These are phyloP conservation scores for Monodelphis domestica DNA, from an alignment of 2,797 vertebrate genomes.

Conservation along the genomic window DNA sequence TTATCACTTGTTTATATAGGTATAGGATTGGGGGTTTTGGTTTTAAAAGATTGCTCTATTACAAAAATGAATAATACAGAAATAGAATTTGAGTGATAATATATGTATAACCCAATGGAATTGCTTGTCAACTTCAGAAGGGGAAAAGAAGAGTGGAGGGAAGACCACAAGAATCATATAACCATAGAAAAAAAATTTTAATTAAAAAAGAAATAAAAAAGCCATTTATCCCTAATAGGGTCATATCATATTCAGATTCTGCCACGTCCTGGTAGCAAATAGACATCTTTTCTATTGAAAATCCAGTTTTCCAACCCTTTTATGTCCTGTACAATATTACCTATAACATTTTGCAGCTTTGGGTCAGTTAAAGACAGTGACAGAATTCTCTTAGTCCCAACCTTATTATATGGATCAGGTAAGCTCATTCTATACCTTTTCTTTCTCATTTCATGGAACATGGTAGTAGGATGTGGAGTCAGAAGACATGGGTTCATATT, in stretches of 20 bases:
- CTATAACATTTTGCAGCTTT: neutral
- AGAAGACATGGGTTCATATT: neutral
- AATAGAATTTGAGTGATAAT: too few relatives aligned
- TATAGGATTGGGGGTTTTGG: too few relatives aligned
- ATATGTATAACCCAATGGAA: too few relatives aligned
- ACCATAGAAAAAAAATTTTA: too few relatives aligned
- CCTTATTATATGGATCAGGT: neutral
- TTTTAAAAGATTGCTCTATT: too few relatives aligned
- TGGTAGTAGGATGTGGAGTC: neutral
- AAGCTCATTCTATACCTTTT: rapidly evolving
- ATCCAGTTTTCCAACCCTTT: neutral
- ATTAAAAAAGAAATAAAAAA: too few relatives aligned
- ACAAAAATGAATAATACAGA: too few relatives aligned
- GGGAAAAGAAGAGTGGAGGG: too few relatives aligned
- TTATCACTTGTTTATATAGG: too few relatives aligned
- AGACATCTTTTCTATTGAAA: conserved; percentile 3
- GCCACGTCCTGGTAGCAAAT: neutral
- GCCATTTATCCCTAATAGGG: too few relatives aligned
- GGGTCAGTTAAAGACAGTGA: neutral
- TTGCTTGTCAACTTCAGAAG: too few relatives aligned
- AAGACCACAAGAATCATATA: too few relatives aligned
- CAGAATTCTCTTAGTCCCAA: neutral
- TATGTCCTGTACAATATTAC: neutral
- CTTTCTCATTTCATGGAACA: conserved; percentile 51
- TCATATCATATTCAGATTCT: neutral